Evolutionary conservation across 2,113 vertebrate species (phyloP), one percentile per base, ranked within the genome.

Genomic region (Cebus imitator): DNA sequence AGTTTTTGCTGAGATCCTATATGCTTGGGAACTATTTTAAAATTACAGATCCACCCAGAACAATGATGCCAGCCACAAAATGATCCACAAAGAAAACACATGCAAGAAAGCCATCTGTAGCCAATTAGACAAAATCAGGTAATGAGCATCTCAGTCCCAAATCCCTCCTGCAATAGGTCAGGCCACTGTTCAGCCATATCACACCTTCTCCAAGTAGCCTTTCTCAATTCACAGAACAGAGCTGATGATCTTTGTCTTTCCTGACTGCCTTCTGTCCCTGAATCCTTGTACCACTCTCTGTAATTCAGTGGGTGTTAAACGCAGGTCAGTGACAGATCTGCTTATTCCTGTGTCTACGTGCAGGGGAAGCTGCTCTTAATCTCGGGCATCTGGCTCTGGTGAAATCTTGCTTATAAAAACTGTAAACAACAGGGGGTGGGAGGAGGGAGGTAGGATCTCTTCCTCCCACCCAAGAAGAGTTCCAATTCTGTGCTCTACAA

Each of bases 301-400:
- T 23, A 30, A 25, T 20, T 6, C 16, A 2, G 5, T 4, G 20
- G 79, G 85, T 30, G 16, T 66, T 66, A 64, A 11, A 81, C 48
- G 2, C 37, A 23, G 43, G 37, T 81, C 48, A n/a, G 48, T 0
- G 1, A 68, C 32, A 64, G 20, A 73, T 37, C 16, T 76, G 81
- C 48, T 52, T 27, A 4, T 87, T 20, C 43, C 37, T 8, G 0
- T 2, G 4, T 79, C 70, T n/a, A 20, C 11, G 2, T 8, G 23
- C 30, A 78, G n/a, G 2, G 21, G 30, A 18, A 7, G 5, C 3
- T 43, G 14, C 70, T 93, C 50, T 76, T 61, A 18, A 13, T 82
- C 23, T 32, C 8, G 21, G 17, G 48, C 68, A 45, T 45, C 48
- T 70, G 27, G 48, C 40, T 20, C 16, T 30, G 13, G 1, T 11